Conservation (phyloP, 2,888 invertebrate species). For the Dryococelus australis region DNA sequence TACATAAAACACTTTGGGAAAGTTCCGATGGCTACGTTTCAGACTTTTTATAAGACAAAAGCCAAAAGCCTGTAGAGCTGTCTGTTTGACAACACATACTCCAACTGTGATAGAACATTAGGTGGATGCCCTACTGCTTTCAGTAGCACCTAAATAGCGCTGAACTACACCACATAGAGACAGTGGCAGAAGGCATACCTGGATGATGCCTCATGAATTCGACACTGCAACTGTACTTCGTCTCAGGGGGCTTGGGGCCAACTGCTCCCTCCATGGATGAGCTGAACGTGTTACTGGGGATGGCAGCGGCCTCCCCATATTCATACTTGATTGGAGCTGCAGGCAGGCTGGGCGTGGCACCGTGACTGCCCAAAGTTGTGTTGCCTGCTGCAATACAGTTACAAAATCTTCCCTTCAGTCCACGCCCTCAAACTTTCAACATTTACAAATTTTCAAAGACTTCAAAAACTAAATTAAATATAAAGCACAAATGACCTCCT, state of each 20-base stretch:
- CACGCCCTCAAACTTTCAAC: background rate
- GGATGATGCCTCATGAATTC: slow-evolving; percentile 63
- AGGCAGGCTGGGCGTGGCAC: slow-evolving; percentile 43
- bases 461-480: background rate
- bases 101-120: too few species aligned
- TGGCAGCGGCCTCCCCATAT: slow-evolving; percentile 59
- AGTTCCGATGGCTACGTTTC: too few species aligned
- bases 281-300: slow-evolving; percentile 56
- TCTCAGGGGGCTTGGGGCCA: slow-evolving; percentile 65
- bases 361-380: slow-evolving; percentile 45
- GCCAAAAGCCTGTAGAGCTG: too few species aligned
- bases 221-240: slow-evolving; percentile 74
- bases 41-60: too few species aligned
- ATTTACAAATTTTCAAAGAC: background rate
- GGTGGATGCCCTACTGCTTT: too few species aligned
- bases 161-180: too few species aligned
- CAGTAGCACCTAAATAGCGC: too few species aligned
- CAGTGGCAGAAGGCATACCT: slow-evolving; percentile 43
- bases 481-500: too few species aligned
- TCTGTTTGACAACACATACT: too few species aligned
- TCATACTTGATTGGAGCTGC: slow-evolving; percentile 63
- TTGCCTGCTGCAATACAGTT: slow-evolving; percentile 33
- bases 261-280: slow-evolving; percentile 61
- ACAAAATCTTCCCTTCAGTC: background rate
- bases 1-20: too few species aligned